Evolutionary conservation across 2,888 invertebrate species (phyloP).

Genomic region (Pollenia labialis): DNA sequence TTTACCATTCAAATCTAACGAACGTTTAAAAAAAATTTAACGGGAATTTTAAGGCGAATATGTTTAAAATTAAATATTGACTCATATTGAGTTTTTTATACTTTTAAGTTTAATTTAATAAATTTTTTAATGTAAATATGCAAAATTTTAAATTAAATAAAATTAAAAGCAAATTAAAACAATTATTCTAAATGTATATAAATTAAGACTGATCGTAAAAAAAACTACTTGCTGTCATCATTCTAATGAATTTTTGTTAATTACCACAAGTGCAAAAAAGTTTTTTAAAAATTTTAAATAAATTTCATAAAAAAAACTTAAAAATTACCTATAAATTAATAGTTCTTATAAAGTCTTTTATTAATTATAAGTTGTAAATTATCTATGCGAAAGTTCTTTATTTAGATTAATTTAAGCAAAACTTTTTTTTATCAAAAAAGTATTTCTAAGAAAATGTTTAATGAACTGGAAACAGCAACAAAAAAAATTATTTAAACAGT

Average conservation of each 20-base stretch:
- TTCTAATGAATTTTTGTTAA: background rate
- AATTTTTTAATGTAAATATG: conserved; percentile 46
- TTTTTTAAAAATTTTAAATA: background rate
- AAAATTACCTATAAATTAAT: background rate
- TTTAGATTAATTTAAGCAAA: conserved; percentile 2
- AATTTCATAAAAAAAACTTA: background rate
- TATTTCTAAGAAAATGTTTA: conserved; percentile 60
- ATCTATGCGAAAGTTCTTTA: conserved; percentile 1
- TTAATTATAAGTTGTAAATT: conserved; percentile 19
- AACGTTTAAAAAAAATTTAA: background rate
- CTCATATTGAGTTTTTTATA: conserved; percentile 73
- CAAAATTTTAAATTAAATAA: conserved; percentile 8
- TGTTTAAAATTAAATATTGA: conserved; percentile 40
- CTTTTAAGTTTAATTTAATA: conserved; percentile 49
- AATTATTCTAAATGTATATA: conserved; percentile 3
- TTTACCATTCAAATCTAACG: conserved; percentile 16
- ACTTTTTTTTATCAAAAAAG: conserved; percentile 12
- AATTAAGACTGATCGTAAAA: conserved; percentile 51
- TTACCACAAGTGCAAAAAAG: conserved; percentile 33
- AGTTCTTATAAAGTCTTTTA: conserved; percentile 8
- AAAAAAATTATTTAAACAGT: conserved; percentile 18
- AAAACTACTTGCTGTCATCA: conserved; percentile 53
- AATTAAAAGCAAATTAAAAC: conserved; percentile 18
- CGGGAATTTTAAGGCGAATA: background rate
- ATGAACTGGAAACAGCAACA: conserved; percentile 38